Percentiles rank a stretch among this genome's conserved stretches.
Evolutionary conservation across 2,113 vertebrate species (phyloP).

Genomic region (Phylloscopus trochilus): DNA sequence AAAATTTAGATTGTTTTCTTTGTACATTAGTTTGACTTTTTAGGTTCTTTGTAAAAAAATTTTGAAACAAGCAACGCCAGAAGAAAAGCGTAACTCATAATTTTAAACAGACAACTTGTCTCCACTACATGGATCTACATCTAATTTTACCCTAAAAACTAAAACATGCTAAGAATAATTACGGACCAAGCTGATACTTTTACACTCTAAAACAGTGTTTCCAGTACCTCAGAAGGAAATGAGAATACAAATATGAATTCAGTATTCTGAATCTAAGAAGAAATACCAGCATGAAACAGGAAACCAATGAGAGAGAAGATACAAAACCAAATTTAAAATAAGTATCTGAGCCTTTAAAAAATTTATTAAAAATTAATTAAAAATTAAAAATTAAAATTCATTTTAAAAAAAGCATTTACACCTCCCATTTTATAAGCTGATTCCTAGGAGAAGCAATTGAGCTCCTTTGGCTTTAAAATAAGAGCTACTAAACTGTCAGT

Average conservation of each 20-base stretch:
- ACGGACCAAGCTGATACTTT: background rate
- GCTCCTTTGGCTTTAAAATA: background rate
- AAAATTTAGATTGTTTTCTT: background rate
- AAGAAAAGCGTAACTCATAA: background rate
- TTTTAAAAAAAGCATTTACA: background rate
- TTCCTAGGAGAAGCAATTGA: background rate
- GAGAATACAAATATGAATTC: background rate
- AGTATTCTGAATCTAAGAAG: background rate
- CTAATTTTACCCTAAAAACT: background rate
- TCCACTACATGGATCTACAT: background rate
- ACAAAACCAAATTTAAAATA: background rate
- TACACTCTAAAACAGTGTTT: background rate
- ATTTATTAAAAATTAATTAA: background rate
- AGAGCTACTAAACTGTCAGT: background rate
- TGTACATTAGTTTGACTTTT: background rate
- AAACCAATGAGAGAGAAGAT: background rate
- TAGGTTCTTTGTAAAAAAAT: background rate
- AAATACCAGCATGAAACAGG: background rate
- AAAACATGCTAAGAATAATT: background rate
- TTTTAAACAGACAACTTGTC: background rate
- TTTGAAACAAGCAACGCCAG: background rate
- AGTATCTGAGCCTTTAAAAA: background rate
- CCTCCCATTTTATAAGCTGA: background rate
- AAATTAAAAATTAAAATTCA: background rate
- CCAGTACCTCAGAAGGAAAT: background rate